Evolutionary conservation across 2,888 invertebrate species (phyloP), one percentile per base, ranked within the genome.

Genomic region (Tenodera sinensis): DNA sequence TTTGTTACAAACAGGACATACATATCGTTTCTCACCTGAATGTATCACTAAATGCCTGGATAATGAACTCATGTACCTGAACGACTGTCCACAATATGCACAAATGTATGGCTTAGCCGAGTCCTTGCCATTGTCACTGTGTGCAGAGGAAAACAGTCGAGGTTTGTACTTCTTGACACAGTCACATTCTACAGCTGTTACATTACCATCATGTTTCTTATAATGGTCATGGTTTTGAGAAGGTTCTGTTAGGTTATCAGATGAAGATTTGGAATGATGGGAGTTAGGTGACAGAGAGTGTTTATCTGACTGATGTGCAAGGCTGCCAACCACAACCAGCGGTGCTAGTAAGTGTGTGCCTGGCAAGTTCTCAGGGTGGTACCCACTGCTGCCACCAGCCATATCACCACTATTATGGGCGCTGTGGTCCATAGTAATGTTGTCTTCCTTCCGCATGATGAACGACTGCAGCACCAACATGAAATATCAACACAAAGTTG

Each of bases 11-110:
- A 85, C 81, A 20, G 54, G 81, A 88, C 88, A 88, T 6, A 30
- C 81, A 82, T 81, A 88, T 28, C 84, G 88, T 42, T 88, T 88
- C 20, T 88, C 88, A 27, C 88, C 85, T 27, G 88, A 88, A 82
- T 88, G 88, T 27, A 88, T 27, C 25, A 84, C 71, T n/a, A 88
- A 34, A 88, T 88, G 88, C 42, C 87, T 87, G 0, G 81, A 82
- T 25, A 87, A 34, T 2, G 87, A 87, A 27, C 87, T 87, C 87
- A 87, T 87, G 14, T 87, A 87, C 25, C 83, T 28, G 54, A 87
- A 87, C n/a, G 87, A 83, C 82, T 87, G 81, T 25, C 87, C 87
- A 87, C 87, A 87, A 27, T 82, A 82, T 0, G 83, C 83, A 34
- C 87, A 87, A 27, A 82, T 83, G n/a, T 83, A 87, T 2, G 87